These are phyloP conservation scores for Anableps anableps DNA, from an alignment of 2,797 vertebrate genomes.

Conservation along the genomic window DNA sequence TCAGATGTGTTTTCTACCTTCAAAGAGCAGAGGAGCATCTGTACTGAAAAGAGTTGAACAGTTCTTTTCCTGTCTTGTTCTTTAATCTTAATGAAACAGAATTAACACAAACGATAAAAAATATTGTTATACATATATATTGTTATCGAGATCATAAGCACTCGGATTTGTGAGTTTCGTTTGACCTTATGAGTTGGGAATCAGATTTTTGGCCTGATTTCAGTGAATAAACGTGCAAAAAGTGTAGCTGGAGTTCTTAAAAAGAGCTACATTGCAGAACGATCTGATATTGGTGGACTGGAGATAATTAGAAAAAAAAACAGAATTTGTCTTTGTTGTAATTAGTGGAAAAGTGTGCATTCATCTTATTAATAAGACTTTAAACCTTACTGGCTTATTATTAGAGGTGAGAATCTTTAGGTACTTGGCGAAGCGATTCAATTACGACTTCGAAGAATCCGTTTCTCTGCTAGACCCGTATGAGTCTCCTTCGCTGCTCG, in stretches of 20 bases:
- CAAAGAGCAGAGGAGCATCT: neutral
- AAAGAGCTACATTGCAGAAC: neutral
- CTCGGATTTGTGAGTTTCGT: neutral
- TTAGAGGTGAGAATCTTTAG: too few relatives aligned
- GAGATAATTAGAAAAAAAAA: neutral
- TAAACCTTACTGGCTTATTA: too few relatives aligned
- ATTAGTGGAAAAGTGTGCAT: neutral
- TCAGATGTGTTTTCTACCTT: neutral
- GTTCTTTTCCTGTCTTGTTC: neutral
- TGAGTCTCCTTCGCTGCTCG: neutral
- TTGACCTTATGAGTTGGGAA: neutral
- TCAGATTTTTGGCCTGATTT: neutral
- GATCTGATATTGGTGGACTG: neutral
- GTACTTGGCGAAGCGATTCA: neutral
- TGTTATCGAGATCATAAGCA: neutral
- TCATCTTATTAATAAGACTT: too few relatives aligned
- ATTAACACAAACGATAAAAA: neutral
- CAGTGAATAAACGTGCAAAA: too few relatives aligned
- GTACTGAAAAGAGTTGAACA: neutral
- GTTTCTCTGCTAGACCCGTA: neutral
- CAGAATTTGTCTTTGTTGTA: neutral
- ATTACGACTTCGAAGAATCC: neutral
- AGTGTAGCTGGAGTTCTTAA: neutral
- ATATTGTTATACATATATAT: too few relatives aligned
- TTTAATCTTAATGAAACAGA: neutral